Evolutionary conservation across 2,888 invertebrate species (phyloP).

Genomic region (Mythimna impura): DNA sequence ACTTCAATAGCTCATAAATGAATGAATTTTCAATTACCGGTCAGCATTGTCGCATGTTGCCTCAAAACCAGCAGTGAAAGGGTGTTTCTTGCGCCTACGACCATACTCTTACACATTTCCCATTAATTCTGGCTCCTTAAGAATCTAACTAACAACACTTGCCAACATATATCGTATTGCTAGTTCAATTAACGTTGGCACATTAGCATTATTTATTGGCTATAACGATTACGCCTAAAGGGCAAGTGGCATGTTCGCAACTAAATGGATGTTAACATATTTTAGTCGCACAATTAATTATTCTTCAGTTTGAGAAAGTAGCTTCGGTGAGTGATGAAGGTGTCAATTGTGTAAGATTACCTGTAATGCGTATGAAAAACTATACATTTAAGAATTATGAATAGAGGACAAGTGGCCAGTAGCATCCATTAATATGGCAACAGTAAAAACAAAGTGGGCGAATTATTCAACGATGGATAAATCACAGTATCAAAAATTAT

Average conservation of each 20-base stretch:
- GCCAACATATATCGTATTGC: constrained; percentile 60
- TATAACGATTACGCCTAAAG: constrained; percentile 75
- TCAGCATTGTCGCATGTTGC: constrained; percentile 40
- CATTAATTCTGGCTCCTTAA: constrained; percentile 60
- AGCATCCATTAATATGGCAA: neutral
- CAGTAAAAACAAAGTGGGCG: constrained; percentile 9
- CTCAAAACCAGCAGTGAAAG: constrained; percentile 54
- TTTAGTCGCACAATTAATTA: constrained; percentile 60
- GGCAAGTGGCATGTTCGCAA: constrained; percentile 71
- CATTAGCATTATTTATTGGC: constrained; percentile 77
- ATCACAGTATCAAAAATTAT: neutral
- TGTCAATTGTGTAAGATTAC: constrained; percentile 54
- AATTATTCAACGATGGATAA: neutral
- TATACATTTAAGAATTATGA: constrained; percentile 20
- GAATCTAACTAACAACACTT: constrained; percentile 57
- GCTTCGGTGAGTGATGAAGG: constrained; percentile 39
- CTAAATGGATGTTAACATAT: constrained; percentile 71
- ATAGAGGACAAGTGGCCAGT: neutral
- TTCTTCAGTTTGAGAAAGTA: constrained; percentile 62
- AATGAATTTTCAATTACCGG: constrained; percentile 47
- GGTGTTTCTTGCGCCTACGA: constrained; percentile 53
- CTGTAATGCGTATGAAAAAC: constrained; percentile 8
- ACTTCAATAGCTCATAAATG: constrained; percentile 32
- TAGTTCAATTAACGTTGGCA: constrained; percentile 76
- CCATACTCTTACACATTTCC: constrained; percentile 52